phyloP scores from a whole-genome alignment of 2,797 vertebrate genomes.

The Gymnoscopelus microlampas region DNA sequence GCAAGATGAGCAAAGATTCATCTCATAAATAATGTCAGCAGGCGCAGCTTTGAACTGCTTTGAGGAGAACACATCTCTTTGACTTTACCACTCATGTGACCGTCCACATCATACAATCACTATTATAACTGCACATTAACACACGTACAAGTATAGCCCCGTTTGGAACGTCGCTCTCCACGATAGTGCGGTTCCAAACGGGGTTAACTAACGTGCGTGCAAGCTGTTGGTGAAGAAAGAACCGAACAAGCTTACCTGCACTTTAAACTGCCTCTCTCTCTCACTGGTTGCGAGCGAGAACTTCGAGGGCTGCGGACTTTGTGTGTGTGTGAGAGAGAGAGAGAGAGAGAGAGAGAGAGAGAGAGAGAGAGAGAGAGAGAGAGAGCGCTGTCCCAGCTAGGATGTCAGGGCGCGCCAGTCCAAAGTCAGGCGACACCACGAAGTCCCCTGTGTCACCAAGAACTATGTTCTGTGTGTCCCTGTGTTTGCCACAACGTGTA shows the following conservation, averaged over 20 bases:
- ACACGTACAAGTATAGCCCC: no score
- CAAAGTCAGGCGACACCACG: slow-evolving; percentile 38
- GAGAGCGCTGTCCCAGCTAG: background rate
- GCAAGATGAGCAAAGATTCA: slow-evolving; percentile 7
- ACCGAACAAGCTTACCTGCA: no score
- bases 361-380: background rate
- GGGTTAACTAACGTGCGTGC: no score
- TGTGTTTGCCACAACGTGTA: slow-evolving; percentile 9
- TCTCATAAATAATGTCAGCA: slow-evolving; percentile 38
- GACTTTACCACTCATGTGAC: slow-evolving; percentile 24
- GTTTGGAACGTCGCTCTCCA: no score
- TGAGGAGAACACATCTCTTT: slow-evolving; percentile 47
- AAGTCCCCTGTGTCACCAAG: slow-evolving; percentile 60
- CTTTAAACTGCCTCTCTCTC: no score
- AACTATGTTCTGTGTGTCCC: slow-evolving; percentile 50
- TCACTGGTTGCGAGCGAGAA: no score
- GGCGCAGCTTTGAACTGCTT: slow-evolving; percentile 24
- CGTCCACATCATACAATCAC: slow-evolving; percentile 9
- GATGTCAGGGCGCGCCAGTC: slow-evolving; percentile 29
- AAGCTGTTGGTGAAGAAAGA: no score
- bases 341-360: no score
- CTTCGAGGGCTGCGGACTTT: no score
- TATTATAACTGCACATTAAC: background rate
- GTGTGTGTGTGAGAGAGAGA: background rate
- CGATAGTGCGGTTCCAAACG: no score